Evolutionary conservation across 2,888 invertebrate genomes (phyloP), one percentile per base, ranked within the genome.

Genomic region (Tortricodes alternella): DNA sequence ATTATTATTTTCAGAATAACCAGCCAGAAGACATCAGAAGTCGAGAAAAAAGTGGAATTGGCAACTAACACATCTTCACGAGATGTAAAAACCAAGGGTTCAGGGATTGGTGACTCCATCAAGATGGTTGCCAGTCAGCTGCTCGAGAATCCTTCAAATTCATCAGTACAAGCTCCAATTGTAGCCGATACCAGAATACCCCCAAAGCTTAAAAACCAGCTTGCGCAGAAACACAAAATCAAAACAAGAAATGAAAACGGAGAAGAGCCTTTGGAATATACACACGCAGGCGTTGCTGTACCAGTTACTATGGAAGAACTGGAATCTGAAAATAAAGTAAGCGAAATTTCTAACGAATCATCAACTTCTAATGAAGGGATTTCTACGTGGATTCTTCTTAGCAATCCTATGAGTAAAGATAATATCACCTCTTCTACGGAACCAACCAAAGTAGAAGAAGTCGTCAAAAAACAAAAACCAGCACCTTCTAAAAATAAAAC

Each of bases 311-410:
- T 93, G 63, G 94, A 94, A 63, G 94, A 94, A 59, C 68, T 93
- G 0, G 93, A 93, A 70, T 80, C 89, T 7, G 93, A 92, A 68
- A 89, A 85, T 48, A 91, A 90, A 70, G 73, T 92, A 19, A 68
- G 66, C 41, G 78, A 68, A 9, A 56, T 50, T 2, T 39, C 62
- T 13, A 70, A 65, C 44, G 78, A 91, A 68, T 84, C 87, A 53
- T 93, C 90, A 53, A 95, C 91, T 43, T 92, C 92, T 18, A 92
- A 92, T 50, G 93, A 93, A 71, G 95, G 95, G 0, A 90, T 95
- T 59, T 95, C 95, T 0, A 95, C 96, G 0, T 96, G 95, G 96
- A 93, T 95, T 59, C 85, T 95, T 13, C 76, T 96, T 13, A 95
- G 94, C 62, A 89, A 82, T 60, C 84, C 91, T 0, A 64, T 78